Evolutionary conservation across 2,888 invertebrate genomes (phyloP).

Genomic region (Apantesis nais): DNA sequence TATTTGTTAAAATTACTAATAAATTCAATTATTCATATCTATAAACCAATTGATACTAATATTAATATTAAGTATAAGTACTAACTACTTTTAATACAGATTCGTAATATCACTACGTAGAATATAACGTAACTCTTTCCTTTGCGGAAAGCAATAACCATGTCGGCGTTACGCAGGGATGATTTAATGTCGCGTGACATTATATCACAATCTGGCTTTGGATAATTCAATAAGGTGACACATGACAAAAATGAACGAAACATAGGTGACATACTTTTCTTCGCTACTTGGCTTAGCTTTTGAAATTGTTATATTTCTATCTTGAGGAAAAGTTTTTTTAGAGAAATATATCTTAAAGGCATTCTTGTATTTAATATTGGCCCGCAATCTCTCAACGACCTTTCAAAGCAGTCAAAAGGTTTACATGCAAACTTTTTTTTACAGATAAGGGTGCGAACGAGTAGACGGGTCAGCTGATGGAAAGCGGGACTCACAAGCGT

Average conservation of each 20-base stretch:
- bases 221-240: not conserved
- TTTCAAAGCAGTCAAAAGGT: no score
- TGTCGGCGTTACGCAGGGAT: not conserved
- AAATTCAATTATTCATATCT: no score
- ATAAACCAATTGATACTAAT: no score
- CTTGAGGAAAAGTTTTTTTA: not conserved
- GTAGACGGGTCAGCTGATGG: no score
- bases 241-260: not conserved
- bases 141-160: not conserved
- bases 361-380: no score
- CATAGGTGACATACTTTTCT: not conserved
- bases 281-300: not conserved
- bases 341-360: not conserved
- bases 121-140: not conserved
- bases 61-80: not conserved
- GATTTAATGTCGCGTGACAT: constrained; percentile 2
- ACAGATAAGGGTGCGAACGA: no score
- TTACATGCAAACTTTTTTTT: no score
- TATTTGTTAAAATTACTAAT: no score
- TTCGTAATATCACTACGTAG: not conserved
- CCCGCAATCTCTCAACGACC: no score
- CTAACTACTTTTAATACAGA: not conserved
- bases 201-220: constrained; percentile 1
- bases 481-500: no score
- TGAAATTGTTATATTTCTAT: not conserved